Conservation (phyloP, 2,113 vertebrate species). For the Cryptomyrus ogoouensis region DNA sequence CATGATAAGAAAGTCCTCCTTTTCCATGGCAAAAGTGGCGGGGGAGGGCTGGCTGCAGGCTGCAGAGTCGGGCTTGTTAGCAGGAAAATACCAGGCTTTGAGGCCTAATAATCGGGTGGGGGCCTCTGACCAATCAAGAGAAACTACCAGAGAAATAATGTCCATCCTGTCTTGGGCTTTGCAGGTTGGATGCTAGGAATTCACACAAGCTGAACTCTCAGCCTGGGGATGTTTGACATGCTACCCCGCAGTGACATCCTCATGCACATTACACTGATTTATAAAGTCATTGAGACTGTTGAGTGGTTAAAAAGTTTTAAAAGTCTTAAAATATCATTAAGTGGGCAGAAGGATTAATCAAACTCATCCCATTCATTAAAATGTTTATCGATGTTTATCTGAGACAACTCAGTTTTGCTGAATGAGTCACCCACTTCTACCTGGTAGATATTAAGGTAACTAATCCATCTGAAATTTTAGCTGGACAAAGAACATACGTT, state of each 20-base stretch:
- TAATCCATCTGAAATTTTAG: background rate
- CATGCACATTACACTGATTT: background rate
- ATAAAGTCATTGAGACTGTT: background rate
- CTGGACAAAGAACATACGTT: background rate
- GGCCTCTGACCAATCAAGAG: background rate
- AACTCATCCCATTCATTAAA: background rate
- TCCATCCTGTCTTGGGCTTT: background rate
- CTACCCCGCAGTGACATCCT: background rate
- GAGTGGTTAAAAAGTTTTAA: background rate
- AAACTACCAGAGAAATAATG: background rate
- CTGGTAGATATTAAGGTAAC: background rate
- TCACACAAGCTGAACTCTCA: background rate
- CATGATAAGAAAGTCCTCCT: background rate
- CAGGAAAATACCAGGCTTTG: conserved; percentile 11
- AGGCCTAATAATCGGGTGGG: conserved; percentile 8
- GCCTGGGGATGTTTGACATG: background rate
- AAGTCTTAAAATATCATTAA: background rate
- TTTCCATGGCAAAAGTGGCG: background rate
- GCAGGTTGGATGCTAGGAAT: background rate
- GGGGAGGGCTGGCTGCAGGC: background rate
- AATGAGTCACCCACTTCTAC: background rate
- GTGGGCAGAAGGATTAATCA: background rate
- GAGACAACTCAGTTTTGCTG: background rate
- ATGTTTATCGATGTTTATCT: background rate
- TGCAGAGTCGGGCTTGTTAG: background rate